Evolutionary conservation across 2,888 invertebrate species (phyloP).

Genomic region (Tanypteryx hageni): DNA sequence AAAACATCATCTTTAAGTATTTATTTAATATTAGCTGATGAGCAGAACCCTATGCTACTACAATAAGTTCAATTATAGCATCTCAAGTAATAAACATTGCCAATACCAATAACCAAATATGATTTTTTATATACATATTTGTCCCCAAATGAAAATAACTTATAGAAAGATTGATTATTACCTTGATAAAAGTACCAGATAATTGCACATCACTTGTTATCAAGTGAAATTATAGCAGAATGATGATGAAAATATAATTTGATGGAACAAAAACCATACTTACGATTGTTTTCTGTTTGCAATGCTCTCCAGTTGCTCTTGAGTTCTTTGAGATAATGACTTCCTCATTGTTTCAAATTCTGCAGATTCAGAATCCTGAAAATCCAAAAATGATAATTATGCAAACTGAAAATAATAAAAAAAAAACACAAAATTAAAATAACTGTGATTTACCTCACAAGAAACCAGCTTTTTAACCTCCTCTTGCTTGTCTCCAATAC

Average conservation of each 20-base stretch:
- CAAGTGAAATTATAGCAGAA: too few relatives aligned
- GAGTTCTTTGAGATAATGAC: constrained; percentile 75
- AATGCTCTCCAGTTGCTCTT: constrained; percentile 77
- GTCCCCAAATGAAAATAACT: too few relatives aligned
- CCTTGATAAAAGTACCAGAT: too few relatives aligned
- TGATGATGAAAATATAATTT: too few relatives aligned
- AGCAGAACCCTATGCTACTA: too few relatives aligned
- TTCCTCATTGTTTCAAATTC: constrained; percentile 74
- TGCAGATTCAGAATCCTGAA: constrained; percentile 67
- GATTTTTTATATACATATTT: not conserved
- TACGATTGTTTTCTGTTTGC: constrained; percentile 77
- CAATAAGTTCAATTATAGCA: too few relatives aligned
- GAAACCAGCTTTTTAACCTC: constrained; percentile 85
- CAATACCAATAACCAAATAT: not conserved
- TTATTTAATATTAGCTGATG: too few relatives aligned
- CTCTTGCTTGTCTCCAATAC: constrained; percentile 80
- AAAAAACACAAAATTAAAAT: not conserved
- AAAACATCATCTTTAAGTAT: too few relatives aligned
- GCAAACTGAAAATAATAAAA: not conserved
- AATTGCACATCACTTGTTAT: too few relatives aligned
- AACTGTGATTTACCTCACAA: constrained; percentile 76
- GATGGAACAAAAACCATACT: constrained; percentile 67
- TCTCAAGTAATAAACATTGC: too few relatives aligned
- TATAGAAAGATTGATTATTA: too few relatives aligned
- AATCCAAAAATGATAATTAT: not conserved